Evolutionary conservation across 2,888 invertebrate species (phyloP).

Genomic region (Anthophora plumipes): DNA sequence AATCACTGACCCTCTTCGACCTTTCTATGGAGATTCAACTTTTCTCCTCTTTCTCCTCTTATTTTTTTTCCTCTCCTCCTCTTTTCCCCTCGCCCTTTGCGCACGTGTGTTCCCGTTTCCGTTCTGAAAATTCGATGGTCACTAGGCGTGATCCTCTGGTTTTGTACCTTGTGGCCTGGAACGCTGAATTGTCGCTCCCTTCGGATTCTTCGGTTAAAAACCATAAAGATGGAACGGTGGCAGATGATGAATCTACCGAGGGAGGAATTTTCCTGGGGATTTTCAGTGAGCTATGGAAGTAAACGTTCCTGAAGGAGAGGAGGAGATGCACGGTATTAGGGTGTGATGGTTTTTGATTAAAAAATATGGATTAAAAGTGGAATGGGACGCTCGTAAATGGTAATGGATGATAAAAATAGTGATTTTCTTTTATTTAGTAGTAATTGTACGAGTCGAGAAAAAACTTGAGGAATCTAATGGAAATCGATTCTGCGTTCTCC

Average conservation of each 20-base stretch:
- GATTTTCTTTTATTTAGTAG: too few species aligned
- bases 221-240: conserved; percentile 30
- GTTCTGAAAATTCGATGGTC: neutral
- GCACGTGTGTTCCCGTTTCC: neutral
- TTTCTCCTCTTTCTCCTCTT: conserved; percentile 9
- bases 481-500: too few species aligned
- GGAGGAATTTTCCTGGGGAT: neutral
- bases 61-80: conserved; percentile 15
- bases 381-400: neutral
- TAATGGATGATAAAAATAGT: neutral
- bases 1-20: conserved; percentile 60
- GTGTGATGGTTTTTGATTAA: neutral
- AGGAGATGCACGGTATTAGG: conserved; percentile 4
- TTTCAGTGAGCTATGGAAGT: conserved; percentile 11
- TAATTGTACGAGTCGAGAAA: too few species aligned
- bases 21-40: conserved; percentile 10
- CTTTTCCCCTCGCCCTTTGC: neutral
- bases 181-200: neutral
- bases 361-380: neutral
- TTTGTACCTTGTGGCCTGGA: neutral
- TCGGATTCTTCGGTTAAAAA: conserved; percentile 15
- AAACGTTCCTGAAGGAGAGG: conserved; percentile 7
- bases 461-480: too few species aligned
- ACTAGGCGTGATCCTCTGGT: neutral
- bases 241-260: conserved; percentile 3